Conservation (phyloP, 2,888 invertebrate species). For the Perdita meconis region DNA sequence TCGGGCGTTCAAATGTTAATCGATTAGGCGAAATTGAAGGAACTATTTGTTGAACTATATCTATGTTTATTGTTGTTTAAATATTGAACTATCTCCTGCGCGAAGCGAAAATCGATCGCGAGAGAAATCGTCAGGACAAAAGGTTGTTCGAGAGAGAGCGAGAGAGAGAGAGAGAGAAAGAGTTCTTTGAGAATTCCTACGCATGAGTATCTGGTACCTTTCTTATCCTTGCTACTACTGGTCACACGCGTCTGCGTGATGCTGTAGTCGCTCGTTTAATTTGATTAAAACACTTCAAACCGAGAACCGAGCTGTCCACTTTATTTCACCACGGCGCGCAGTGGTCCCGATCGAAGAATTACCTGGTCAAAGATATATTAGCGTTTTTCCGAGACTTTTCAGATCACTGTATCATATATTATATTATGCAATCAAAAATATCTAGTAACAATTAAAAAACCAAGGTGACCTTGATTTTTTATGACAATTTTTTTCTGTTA, state of each 20-base stretch:
- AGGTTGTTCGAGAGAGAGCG: constrained; percentile 13
- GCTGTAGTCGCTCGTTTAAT: constrained; percentile 70
- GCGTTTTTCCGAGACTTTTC: no score
- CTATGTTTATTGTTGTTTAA: no score
- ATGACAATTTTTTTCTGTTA: no score
- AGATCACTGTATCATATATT: no score
- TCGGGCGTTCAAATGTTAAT: no score
- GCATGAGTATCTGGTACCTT: constrained; percentile 62
- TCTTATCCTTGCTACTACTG: constrained; percentile 67
- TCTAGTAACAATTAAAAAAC: no score
- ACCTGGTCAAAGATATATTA: no score
- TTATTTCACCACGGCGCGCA: constrained; percentile 58
- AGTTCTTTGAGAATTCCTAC: constrained; percentile 45
- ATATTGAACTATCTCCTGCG: neutral
- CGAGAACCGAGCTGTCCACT: constrained; percentile 47
- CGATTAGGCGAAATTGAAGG: neutral
- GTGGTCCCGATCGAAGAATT: no score
- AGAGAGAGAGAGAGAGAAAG: no score
- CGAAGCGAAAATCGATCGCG: neutral
- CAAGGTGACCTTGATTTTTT: no score
- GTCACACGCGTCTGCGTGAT: constrained; percentile 57
- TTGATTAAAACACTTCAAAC: constrained; percentile 72
- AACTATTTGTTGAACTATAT: no score
- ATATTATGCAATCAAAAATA: no score
- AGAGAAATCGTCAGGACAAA: constrained; percentile 65